Base-by-base conservation (phyloP, 2,888 invertebrate species). In the Leptarthrus brevirostris region DNA sequence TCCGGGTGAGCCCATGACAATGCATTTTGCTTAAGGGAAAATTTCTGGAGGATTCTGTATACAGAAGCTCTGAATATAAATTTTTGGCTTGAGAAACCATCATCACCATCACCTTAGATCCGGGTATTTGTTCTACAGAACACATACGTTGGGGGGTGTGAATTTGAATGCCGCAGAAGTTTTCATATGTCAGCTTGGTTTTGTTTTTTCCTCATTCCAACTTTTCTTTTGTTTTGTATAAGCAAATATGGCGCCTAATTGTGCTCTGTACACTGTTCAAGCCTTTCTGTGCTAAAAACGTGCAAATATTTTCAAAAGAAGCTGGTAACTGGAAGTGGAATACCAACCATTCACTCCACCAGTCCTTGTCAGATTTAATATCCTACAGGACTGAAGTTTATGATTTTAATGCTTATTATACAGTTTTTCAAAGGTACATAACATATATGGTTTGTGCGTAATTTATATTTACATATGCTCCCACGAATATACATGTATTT, bases 191-290 rank as follows among this genome's bases (percentile, higher is more conserved):
- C 47, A 47, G 49, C 22, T 10, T 6, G 61, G 22, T 40, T 40
- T 66, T 66, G 66, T 66, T 66, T 66, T 47, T 66, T 18, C 10
- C 66, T 22, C 49, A 47, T 26, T n/a, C 49, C 47, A 72, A 72
- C 56, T 66, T 72, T 54, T 72, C 72, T 74, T 74, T 74, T 71
- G 72, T 74, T 26, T 20, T 47, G 36, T 14, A 56, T 53, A 34
- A 64, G 74, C 74, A 72, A 74, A 74, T 74, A 66, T 72, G 74
- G 74, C 72, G 72, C 24, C 64, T 74, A 58, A 74, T 74, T 74
- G 61, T 66, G 66, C 52, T 30, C 61, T 71, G 26, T 53, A 71
- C 74, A 22, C 52, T 30, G 52, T 36, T 34, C 61, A 52, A 30
- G 44, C 61, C 53, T 34, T 47, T 53, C 58, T 61, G 44, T 16